A percentile compares a stretch with the other conserved stretches of the same genome.
phyloP scores from a whole-genome alignment of 2,888 invertebrate species.

The Cheilosia vernalis region DNA sequence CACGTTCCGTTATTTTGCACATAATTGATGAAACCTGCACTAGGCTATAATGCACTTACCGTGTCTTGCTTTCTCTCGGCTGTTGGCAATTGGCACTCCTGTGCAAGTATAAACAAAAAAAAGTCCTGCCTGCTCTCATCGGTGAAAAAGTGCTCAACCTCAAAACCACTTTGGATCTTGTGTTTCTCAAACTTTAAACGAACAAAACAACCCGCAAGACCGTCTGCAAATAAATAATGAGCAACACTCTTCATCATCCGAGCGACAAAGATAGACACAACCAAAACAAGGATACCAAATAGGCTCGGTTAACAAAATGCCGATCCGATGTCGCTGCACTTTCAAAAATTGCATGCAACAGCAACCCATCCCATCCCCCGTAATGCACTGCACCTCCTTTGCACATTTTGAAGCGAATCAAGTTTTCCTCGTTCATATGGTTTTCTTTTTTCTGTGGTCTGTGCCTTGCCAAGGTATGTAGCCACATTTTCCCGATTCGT shows the following conservation, averaged over 20 bases:
- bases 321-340: conserved; percentile 53
- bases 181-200: not conserved
- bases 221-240: conserved; percentile 36
- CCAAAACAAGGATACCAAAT: conserved; percentile 24
- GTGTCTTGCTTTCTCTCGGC: conserved; percentile 48
- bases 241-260: conserved; percentile 26
- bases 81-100: not conserved
- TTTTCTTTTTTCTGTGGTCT: not conserved
- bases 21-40: conserved; percentile 29
- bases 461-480: not conserved
- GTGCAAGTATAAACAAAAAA: not conserved
- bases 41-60: conserved; percentile 47
- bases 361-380: not conserved
- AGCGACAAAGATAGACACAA: not conserved
- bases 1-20: conserved; percentile 26
- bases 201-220: conserved; percentile 23
- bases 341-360: conserved; percentile 50
- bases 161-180: conserved; percentile 28
- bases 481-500: conserved; percentile 31
- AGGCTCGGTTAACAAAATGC: conserved; percentile 47
- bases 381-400: not conserved
- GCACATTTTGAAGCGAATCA: conserved; percentile 7
- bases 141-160: conserved; percentile 3
- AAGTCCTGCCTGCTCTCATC: not conserved
- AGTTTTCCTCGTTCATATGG: conserved; percentile 26